Evolutionary conservation across 2,113 vertebrate genomes (phyloP).

Genomic region (Lethenteron reissneri): DNA sequence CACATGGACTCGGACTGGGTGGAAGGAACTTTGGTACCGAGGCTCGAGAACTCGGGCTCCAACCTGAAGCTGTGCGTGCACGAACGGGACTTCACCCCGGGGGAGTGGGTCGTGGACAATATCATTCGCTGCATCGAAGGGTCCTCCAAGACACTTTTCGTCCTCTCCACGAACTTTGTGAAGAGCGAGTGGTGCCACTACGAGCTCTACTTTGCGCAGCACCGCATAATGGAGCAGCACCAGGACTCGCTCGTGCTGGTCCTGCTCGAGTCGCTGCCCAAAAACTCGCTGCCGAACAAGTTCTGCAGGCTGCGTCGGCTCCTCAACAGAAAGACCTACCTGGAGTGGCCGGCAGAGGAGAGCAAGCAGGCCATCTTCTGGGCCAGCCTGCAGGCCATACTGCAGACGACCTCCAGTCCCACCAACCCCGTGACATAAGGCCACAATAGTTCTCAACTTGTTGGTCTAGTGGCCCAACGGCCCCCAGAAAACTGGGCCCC

Average conservation of each 20-base stretch:
- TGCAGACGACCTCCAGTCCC: background rate
- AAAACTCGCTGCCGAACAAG: conserved; percentile 20
- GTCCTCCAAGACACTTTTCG: conserved; percentile 11
- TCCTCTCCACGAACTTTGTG: conserved; percentile 10
- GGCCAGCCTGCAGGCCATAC: background rate
- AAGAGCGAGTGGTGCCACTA: conserved; percentile 12
- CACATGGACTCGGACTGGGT: conserved; percentile 9
- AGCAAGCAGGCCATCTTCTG: conserved; percentile 9
- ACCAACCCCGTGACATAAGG: too few species aligned
- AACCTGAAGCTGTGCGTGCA: conserved; percentile 11
- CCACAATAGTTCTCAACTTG: too few species aligned
- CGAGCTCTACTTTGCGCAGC: conserved; percentile 17
- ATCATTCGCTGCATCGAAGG: conserved; percentile 9
- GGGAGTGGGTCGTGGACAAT: conserved; percentile 9
- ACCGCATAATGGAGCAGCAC: conserved; percentile 17
- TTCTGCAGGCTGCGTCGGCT: conserved; percentile 21
- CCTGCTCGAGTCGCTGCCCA: conserved; percentile 23
- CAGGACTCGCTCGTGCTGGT: conserved; percentile 24
- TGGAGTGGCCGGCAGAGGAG: conserved; percentile 10
- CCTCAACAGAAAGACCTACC: conserved; percentile 14
- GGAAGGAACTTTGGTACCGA: conserved; percentile 7
- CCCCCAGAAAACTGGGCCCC: too few species aligned
- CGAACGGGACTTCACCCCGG: conserved; percentile 11
- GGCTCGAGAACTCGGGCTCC: conserved; percentile 6
- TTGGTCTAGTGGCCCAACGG: too few species aligned